Percentiles rank a stretch among this genome's conserved stretches.
These are phyloP conservation scores for Diorhabda carinulata DNA, from an alignment of 1,140 invertebrate genomes.

Conservation along the genomic window DNA sequence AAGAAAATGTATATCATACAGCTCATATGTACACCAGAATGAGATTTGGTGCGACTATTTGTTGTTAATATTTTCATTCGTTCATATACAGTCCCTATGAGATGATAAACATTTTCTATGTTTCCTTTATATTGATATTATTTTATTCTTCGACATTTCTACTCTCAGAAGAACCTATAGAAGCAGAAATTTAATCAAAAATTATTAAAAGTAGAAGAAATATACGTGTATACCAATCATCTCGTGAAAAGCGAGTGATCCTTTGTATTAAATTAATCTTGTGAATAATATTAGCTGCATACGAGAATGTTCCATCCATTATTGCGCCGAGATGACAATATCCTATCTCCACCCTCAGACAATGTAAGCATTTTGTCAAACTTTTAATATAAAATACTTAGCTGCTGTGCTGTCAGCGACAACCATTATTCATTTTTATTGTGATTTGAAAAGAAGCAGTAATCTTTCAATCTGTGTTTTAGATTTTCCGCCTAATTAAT, in stretches of 20 bases:
- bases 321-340: slow-evolving; percentile 20
- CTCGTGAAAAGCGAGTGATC: slow-evolving; percentile 13
- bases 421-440: slow-evolving; percentile 19
- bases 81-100: too few relatives aligned
- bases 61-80: too few relatives aligned
- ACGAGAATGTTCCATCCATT: slow-evolving; percentile 19
- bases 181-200: slow-evolving; percentile 12
- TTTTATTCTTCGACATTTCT: too few relatives aligned
- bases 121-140: too few relatives aligned
- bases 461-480: slow-evolving; percentile 2
- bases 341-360: slow-evolving; percentile 23
- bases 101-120: too few relatives aligned
- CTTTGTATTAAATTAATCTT: slow-evolving; percentile 35
- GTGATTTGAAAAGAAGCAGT: background rate
- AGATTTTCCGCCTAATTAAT: background rate
- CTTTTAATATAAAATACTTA: slow-evolving; percentile 26
- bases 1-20: too few relatives aligned
- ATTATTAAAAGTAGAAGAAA: slow-evolving; percentile 5
- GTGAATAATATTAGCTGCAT: slow-evolving; percentile 33
- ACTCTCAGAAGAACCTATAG: too few relatives aligned
- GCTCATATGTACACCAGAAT: too few relatives aligned
- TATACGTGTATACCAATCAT: slow-evolving; percentile 15
- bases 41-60: too few relatives aligned
- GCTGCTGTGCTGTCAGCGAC: slow-evolving; percentile 19
- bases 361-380: slow-evolving; percentile 25